Base-by-base conservation (phyloP, 2,797 vertebrate species). In the Tragopan temminckii region DNA sequence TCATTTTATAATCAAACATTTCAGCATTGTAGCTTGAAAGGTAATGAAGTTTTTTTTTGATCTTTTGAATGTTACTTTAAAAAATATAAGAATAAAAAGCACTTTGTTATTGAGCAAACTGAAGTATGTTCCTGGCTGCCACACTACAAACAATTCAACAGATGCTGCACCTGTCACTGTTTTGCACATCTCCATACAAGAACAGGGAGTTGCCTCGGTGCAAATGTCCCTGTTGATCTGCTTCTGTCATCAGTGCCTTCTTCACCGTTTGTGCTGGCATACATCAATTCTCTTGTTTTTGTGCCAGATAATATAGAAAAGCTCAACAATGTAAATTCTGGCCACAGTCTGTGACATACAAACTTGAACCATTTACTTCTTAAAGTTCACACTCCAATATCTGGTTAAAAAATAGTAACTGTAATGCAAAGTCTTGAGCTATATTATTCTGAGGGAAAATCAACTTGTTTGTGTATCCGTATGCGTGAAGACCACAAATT, bases 1-100 rank as follows among this genome's bases (percentile, higher is more conserved):
- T 91, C 63, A 13, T 92, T 90, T 93, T 95, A 90, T 85, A 87
- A 94, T 40, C 62, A 45, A 77, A 52, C 12, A 84, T 86, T 86
- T 95, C 40, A 75, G 75, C 57, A 88, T 33, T 75, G 90, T 43
- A 85, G 69, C 55, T 88, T 81, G 76, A 95, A 72, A 9, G 10
- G 24, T 62, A 89, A 92, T 80, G 71, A 96, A 94, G 83, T 80
- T 83, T 89, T 95, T 88, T 95, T 97, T 89, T 72, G 9, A 58
- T 72, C 50, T 96, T 97, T 93, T 69, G 57, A 89, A 66, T 13
- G 10, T 6, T 77, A 24, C 12, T 87, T 75, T 93, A 24, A 33
- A 36, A 53, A 27, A 16, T n/a, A 31, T 1, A 53, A 55, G 16
- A 29, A 29, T 16, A 52, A 29, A 52, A 29, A 13, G 4, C n/a